A percentile compares a stretch with the other conserved stretches of the same genome.
Evolutionary conservation across 2,797 vertebrate species (phyloP).

Genomic region (Amblyraja radiata): DNA sequence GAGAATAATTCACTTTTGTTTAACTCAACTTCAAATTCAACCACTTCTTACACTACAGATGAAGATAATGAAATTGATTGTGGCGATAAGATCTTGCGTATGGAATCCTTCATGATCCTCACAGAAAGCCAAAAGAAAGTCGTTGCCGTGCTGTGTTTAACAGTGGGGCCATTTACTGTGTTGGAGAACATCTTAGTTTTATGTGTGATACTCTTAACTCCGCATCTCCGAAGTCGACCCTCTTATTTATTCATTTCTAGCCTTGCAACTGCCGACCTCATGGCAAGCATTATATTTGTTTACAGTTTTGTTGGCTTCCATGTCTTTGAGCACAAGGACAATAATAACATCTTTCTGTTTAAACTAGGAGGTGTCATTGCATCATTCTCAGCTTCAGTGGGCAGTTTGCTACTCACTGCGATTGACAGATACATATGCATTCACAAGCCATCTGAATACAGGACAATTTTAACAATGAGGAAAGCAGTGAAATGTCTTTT

Average conservation of each 20-base stretch:
- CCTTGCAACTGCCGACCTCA: slow-evolving; percentile 75
- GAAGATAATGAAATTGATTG: slow-evolving; percentile 43
- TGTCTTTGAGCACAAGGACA: slow-evolving; percentile 53
- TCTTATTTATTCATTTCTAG: slow-evolving; percentile 84
- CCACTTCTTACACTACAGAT: neutral
- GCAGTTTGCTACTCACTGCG: slow-evolving; percentile 82
- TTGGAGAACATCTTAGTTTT: slow-evolving; percentile 74
- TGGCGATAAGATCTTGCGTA: slow-evolving; percentile 39
- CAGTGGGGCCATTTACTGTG: slow-evolving; percentile 69
- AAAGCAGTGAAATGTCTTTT: slow-evolving; percentile 64
- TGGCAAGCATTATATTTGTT: slow-evolving; percentile 79
- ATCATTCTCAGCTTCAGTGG: slow-evolving; percentile 78
- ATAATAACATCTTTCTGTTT: slow-evolving; percentile 65
- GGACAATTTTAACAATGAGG: slow-evolving; percentile 67
- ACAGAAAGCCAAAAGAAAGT: slow-evolving; percentile 51
- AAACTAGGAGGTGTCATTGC: slow-evolving; percentile 82
- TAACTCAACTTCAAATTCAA: neutral
- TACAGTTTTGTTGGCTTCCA: slow-evolving; percentile 81
- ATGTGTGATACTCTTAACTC: slow-evolving; percentile 66
- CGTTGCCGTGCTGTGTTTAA: slow-evolving; percentile 66
- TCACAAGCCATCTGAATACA: slow-evolving; percentile 67
- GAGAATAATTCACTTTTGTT: neutral
- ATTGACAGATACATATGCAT: slow-evolving; percentile 87
- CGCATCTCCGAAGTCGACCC: slow-evolving; percentile 64
- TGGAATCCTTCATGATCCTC: slow-evolving; percentile 75